These are phyloP conservation scores for Penelope pileata DNA, from an alignment of 2,113 vertebrate species.

Conservation along the genomic window DNA sequence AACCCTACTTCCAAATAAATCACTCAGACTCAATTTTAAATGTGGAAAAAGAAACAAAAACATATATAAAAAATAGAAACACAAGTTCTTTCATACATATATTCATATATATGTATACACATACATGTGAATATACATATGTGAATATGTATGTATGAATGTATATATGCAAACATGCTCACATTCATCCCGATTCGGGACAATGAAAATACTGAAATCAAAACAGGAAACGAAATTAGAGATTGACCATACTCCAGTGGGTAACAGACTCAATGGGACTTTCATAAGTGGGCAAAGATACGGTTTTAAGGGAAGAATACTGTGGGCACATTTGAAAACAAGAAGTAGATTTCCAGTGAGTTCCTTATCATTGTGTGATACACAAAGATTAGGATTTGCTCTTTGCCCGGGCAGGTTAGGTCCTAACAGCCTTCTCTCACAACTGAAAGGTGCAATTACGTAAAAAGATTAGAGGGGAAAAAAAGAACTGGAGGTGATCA, in stretches of 20 bases:
- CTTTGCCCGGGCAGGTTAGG: background rate
- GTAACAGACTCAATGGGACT: background rate
- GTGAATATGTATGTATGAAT: background rate
- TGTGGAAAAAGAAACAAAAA: background rate
- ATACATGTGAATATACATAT: background rate
- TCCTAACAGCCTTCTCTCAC: background rate
- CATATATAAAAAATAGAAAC: background rate
- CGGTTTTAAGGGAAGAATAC: background rate
- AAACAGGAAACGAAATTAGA: slow-evolving; percentile 17
- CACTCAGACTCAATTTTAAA: background rate
- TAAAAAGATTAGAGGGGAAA: background rate
- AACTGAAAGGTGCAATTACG: background rate
- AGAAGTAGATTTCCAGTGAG: background rate
- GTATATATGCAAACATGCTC: background rate
- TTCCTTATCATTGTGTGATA: background rate
- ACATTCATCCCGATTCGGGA: background rate
- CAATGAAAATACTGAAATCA: background rate
- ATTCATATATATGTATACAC: background rate
- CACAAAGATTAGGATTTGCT: fast-evolving
- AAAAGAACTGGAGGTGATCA: background rate
- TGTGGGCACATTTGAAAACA: background rate
- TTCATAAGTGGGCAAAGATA: background rate
- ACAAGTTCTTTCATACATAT: background rate
- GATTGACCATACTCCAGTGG: background rate
- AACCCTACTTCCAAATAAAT: background rate